A percentile compares a stretch with the other conserved stretches of the same genome.
Conservation (phyloP, 2,113 vertebrate species). For the Tricholaema leucomelas region DNA sequence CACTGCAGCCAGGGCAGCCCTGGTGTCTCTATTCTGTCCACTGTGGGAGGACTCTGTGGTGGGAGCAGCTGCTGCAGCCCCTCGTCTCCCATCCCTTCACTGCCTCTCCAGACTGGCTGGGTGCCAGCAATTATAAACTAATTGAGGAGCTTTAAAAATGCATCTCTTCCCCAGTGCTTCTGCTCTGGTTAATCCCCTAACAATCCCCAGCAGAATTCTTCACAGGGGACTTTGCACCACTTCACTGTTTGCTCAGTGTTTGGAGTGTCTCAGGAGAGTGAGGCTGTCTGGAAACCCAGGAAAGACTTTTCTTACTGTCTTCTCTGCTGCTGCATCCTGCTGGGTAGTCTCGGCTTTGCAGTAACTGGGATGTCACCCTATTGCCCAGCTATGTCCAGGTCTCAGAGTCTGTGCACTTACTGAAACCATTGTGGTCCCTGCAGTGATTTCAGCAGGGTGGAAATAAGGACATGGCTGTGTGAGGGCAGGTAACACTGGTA, state of each 20-base stretch:
- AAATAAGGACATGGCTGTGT: background rate
- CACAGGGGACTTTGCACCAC: background rate
- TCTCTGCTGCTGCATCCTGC: background rate
- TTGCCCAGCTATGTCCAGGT: background rate
- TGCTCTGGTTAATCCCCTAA: slow-evolving; percentile 45
- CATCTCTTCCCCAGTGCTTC: slow-evolving; percentile 35
- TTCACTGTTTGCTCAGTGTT: background rate
- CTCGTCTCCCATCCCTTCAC: background rate
- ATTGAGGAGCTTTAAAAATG: slow-evolving; percentile 43
- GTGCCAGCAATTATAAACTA: slow-evolving; percentile 42
- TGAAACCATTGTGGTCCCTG: background rate
- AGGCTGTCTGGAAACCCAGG: background rate
- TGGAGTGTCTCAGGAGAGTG: background rate
- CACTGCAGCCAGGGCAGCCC: background rate
- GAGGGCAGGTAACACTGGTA: background rate
- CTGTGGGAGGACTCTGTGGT: background rate
- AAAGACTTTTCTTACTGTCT: background rate
- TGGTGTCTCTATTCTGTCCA: background rate
- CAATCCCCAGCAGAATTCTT: background rate
- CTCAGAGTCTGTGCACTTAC: background rate
- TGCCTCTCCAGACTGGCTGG: background rate
- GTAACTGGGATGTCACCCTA: background rate
- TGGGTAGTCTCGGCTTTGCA: background rate
- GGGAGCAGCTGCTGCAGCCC: background rate
- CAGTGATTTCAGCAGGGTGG: background rate